phyloP scores from a whole-genome alignment of 2,888 invertebrate genomes.

The Eulithis testata region DNA sequence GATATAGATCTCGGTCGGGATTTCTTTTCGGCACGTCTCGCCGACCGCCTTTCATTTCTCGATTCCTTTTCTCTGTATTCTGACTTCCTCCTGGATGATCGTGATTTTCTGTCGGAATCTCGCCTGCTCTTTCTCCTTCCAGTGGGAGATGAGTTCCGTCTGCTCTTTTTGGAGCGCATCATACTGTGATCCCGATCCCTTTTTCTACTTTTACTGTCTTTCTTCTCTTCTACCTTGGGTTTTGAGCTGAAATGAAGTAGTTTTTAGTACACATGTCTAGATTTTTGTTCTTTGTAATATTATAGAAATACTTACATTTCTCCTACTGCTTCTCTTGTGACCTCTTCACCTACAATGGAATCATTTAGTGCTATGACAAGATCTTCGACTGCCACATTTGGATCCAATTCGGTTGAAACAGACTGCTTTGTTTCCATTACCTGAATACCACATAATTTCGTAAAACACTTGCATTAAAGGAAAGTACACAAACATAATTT shows the following conservation, averaged over 20 bases:
- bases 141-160: conserved; percentile 53
- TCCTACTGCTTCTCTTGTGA: conserved; percentile 55
- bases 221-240: conserved; percentile 51
- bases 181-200: conserved; percentile 54
- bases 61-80: conserved; percentile 61
- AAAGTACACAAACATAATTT: background rate
- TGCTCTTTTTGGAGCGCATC: conserved; percentile 60
- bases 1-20: conserved; percentile 59
- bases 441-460: conserved; percentile 51
- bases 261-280: too few relatives aligned
- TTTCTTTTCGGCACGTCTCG: conserved; percentile 62
- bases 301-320: conserved; percentile 27
- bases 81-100: conserved; percentile 65
- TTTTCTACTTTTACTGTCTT: conserved; percentile 55
- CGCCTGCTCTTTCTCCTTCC: conserved; percentile 48
- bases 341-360: conserved; percentile 67
- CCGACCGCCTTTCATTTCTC: conserved; percentile 55
- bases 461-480: background rate
- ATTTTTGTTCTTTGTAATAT: background rate
- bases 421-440: conserved; percentile 86
- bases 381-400: conserved; percentile 87
- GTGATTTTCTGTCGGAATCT: conserved; percentile 66
- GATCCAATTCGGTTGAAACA: conserved; percentile 86
- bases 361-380: conserved; percentile 86
- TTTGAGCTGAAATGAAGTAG: conserved; percentile 33